phyloP scores from a whole-genome alignment of 2,797 vertebrate genomes.

The Pelodytes ibericus region DNA sequence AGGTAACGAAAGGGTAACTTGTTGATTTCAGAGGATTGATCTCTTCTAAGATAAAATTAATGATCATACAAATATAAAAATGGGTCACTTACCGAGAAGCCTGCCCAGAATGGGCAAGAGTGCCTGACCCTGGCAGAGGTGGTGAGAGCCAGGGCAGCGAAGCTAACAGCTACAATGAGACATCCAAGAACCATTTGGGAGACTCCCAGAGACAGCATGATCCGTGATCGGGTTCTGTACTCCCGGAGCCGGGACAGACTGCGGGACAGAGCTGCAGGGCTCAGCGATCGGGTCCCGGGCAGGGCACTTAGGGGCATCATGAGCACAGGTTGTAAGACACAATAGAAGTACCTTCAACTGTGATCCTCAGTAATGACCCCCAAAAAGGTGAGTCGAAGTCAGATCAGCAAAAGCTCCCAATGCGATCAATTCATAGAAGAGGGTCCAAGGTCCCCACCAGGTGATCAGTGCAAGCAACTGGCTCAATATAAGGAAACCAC shows the following conservation, averaged over 20 bases:
- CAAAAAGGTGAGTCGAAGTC: not conserved
- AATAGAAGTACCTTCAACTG: not conserved
- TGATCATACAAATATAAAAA: too few species aligned
- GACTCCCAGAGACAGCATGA: constrained; percentile 93
- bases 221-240: constrained; percentile 86
- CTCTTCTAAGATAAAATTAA: too few species aligned
- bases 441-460: not conserved
- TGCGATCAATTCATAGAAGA: not conserved
- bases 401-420: not conserved
- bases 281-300: constrained; percentile 78
- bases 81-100: constrained; percentile 96
- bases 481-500: too few species aligned
- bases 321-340: not conserved
- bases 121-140: constrained; percentile 93
- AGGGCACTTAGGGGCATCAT: constrained; percentile 81
- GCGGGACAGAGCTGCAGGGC: constrained; percentile 83
- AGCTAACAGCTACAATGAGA: constrained; percentile 95
- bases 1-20: too few species aligned
- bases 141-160: constrained; percentile 94
- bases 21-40: too few species aligned
- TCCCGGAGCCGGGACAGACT: constrained; percentile 88
- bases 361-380: not conserved
- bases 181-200: constrained; percentile 95
- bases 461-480: not conserved
- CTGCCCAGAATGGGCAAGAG: constrained; percentile 97